Percentiles rank a stretch among this genome's conserved stretches.
Evolutionary conservation across 2,888 invertebrate genomes (phyloP).

Genomic region (Mellilla xanthometata): DNA sequence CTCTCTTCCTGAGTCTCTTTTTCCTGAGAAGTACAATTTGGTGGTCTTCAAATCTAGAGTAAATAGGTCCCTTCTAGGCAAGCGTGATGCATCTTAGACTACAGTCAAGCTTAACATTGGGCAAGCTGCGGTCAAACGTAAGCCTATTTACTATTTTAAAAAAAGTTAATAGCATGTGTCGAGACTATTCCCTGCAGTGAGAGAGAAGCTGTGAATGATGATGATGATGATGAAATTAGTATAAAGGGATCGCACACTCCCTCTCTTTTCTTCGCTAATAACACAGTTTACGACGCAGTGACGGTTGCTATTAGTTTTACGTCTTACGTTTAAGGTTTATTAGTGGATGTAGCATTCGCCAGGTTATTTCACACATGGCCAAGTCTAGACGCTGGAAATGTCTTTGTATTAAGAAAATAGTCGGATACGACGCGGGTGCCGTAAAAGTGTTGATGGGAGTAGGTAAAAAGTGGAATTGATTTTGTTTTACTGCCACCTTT

Average conservation of each 20-base stretch:
- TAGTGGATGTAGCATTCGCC: slow-evolving; percentile 68
- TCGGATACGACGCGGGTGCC: slow-evolving; percentile 32
- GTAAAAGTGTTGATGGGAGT: slow-evolving; percentile 33
- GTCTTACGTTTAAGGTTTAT: slow-evolving; percentile 73
- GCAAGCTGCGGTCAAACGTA: no score
- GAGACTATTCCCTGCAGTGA: no score
- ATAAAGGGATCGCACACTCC: slow-evolving; percentile 34
- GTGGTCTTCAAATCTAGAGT: no score
- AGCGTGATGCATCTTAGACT: no score
- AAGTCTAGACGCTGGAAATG: slow-evolving; percentile 71
- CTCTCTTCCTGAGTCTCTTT: no score
- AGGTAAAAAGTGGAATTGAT: slow-evolving; percentile 31
- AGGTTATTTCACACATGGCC: slow-evolving; percentile 74
- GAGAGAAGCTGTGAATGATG: no score
- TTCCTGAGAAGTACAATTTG: no score
- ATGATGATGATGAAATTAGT: no score
- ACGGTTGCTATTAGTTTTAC: slow-evolving; percentile 76
- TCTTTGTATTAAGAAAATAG: slow-evolving; percentile 61
- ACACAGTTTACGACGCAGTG: slow-evolving; percentile 70
- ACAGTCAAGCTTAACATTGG: no score
- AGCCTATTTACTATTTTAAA: no score
- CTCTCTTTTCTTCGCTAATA: slow-evolving; percentile 47
- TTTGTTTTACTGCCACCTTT: slow-evolving; percentile 17
- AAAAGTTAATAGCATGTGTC: no score
- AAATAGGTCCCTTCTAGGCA: no score